These are phyloP conservation scores for Chelidonichthys spinosus DNA, from an alignment of 2,797 vertebrate genomes.

Conservation along the genomic window DNA sequence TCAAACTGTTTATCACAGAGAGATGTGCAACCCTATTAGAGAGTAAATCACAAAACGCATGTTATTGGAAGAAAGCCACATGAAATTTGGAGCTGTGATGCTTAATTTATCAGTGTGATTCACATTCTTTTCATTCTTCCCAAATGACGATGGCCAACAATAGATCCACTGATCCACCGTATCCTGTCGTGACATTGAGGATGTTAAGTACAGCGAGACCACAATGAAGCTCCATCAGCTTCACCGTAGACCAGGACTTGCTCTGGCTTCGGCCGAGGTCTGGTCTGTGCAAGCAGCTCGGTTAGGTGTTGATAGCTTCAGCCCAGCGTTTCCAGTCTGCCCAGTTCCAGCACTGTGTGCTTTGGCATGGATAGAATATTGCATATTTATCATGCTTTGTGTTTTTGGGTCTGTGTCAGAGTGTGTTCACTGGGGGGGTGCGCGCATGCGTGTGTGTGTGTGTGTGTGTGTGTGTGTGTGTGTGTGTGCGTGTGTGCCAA, in stretches of 20 bases:
- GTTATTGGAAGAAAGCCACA: no score
- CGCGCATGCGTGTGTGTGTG: background rate
- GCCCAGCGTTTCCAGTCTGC: conserved; percentile 28
- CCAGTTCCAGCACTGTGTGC: conserved; percentile 17
- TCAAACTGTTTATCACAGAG: no score
- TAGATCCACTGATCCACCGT: no score
- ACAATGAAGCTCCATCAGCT: background rate
- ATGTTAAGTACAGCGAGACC: background rate
- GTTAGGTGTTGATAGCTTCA: conserved; percentile 12
- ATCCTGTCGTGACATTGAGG: no score
- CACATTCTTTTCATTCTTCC: no score
- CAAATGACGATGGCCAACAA: no score
- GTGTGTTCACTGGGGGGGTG: conserved; percentile 8
- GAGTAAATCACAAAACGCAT: no score
- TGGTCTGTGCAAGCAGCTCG: background rate
- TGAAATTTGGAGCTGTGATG: no score
- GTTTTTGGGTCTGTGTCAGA: conserved; percentile 18
- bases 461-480: conserved; percentile 5
- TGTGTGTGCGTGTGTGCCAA: conserved; percentile 11
- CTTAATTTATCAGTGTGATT: no score
- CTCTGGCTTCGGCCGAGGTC: conserved; percentile 7
- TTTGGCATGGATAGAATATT: conserved; percentile 27
- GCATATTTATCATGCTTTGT: conserved; percentile 42
- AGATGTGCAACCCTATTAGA: no score
- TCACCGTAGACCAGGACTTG: background rate